Evolutionary conservation across 1,140 invertebrate genomes (phyloP).

Genomic region (Habropoda laboriosa): DNA sequence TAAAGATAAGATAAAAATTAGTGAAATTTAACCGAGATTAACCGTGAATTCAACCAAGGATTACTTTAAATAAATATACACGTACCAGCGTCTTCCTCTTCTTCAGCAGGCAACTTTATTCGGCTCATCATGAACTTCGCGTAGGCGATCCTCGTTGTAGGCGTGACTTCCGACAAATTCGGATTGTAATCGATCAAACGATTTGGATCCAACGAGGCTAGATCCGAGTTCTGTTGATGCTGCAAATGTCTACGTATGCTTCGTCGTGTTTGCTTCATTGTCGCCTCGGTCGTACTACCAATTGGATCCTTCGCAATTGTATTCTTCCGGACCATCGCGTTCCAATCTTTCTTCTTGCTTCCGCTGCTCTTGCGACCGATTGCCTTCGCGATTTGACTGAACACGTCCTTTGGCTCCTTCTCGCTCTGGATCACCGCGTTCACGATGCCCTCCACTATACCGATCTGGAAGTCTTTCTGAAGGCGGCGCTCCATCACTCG

Average conservation of each 20-base stretch:
- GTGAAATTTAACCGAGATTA: too few species aligned
- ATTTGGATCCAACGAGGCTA: constrained; percentile 86
- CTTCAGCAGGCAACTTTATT: constrained; percentile 46
- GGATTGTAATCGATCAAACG: constrained; percentile 91
- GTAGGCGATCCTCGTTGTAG: constrained; percentile 90
- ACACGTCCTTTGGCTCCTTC: constrained; percentile 89
- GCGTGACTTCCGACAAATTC: constrained; percentile 87
- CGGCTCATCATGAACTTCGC: constrained; percentile 92
- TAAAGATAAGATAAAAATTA: too few species aligned
- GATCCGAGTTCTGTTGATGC: constrained; percentile 83
- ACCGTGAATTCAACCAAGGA: too few species aligned
- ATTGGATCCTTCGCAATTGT: constrained; percentile 88
- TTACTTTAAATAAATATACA: too few species aligned
- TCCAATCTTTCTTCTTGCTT: constrained; percentile 90
- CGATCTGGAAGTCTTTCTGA: constrained; percentile 95
- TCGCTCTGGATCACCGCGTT: constrained; percentile 86
- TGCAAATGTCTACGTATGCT: constrained; percentile 86
- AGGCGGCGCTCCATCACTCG: constrained; percentile 91
- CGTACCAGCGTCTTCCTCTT: constrained; percentile 14
- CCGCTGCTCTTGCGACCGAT: constrained; percentile 86
- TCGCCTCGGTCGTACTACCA: constrained; percentile 86
- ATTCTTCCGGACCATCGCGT: constrained; percentile 88
- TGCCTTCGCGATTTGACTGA: constrained; percentile 89
- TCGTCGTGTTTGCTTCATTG: constrained; percentile 85
- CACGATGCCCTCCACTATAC: constrained; percentile 91